These are phyloP conservation scores for Pristionchus japonicus DNA, from an alignment of 2,888 invertebrate genomes.

Conservation along the genomic window DNA sequence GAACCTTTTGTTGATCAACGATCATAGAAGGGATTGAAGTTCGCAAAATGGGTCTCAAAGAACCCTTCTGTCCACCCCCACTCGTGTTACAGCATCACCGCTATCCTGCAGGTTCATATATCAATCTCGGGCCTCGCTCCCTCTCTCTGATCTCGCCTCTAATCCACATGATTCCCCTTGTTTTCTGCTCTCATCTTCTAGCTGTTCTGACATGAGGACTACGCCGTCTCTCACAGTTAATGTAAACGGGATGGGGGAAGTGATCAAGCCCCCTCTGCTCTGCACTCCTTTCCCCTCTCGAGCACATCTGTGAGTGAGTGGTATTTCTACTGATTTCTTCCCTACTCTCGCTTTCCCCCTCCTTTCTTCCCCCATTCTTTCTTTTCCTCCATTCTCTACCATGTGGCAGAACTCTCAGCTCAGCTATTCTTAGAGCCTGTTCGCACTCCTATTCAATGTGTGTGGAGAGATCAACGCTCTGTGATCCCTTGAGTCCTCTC, in stretches of 20 bases:
- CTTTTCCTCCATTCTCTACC: conserved; percentile 9
- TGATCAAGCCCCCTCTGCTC: neutral
- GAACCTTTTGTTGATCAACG: neutral
- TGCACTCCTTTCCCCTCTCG: too few species aligned
- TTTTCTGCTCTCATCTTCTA: neutral
- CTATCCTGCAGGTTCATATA: neutral
- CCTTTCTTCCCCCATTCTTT: neutral
- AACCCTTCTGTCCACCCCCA: neutral
- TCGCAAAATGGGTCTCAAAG: neutral
- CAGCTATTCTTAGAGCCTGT: conserved; percentile 11
- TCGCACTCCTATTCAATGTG: neutral
- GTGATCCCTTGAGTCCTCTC: neutral
- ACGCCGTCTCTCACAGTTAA: neutral
- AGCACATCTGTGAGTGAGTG: conserved; percentile 25
- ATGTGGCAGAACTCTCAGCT: conserved; percentile 30
- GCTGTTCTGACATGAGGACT: neutral
- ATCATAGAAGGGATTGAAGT: neutral
- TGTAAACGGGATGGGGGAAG: conserved; percentile 38
- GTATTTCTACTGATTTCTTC: conserved; percentile 17
- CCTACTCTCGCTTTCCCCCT: neutral
- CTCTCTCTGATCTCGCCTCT: neutral
- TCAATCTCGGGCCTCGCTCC: neutral
- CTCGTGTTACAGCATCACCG: neutral
- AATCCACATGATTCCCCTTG: conserved; percentile 15
- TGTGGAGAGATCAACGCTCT: neutral